Conservation (phyloP, 2,797 vertebrate species). For the Bufotes viridis region DNA sequence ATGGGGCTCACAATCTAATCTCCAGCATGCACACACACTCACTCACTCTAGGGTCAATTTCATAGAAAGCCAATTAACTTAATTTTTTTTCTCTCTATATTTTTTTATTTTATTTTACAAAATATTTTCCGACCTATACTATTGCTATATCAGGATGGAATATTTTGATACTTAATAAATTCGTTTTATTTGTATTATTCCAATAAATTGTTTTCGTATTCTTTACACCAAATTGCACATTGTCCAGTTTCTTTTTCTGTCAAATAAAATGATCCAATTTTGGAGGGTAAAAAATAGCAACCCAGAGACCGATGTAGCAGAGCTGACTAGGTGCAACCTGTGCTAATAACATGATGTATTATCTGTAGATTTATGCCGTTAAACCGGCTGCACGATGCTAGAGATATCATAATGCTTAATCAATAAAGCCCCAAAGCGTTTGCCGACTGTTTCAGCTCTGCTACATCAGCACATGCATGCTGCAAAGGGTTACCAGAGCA, state of each 20-base stretch:
- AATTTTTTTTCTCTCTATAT: neutral
- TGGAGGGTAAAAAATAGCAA: neutral
- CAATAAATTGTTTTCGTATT: too few relatives aligned
- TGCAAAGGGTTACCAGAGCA: slow-evolving; percentile 32
- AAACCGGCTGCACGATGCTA: neutral
- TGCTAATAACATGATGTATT: neutral
- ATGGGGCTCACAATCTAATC: slow-evolving; percentile 15
- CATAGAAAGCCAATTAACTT: slow-evolving; percentile 17
- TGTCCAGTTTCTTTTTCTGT: too few relatives aligned
- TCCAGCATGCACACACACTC: slow-evolving; percentile 4
- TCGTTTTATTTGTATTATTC: neutral
- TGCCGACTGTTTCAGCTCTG: neutral
- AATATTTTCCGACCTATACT: neutral
- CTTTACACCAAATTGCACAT: too few relatives aligned
- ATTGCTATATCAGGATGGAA: neutral
- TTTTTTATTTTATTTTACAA: neutral
- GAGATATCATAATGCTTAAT: too few relatives aligned
- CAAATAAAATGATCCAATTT: too few relatives aligned
- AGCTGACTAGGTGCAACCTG: neutral
- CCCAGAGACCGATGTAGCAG: neutral
- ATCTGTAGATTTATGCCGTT: neutral
- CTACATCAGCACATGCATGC: neutral
- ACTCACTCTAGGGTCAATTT: neutral
- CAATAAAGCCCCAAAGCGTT: neutral
- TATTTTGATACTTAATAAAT: neutral